phyloP scores from a whole-genome alignment of 2,113 vertebrate genomes.

The Indicator indicator region DNA sequence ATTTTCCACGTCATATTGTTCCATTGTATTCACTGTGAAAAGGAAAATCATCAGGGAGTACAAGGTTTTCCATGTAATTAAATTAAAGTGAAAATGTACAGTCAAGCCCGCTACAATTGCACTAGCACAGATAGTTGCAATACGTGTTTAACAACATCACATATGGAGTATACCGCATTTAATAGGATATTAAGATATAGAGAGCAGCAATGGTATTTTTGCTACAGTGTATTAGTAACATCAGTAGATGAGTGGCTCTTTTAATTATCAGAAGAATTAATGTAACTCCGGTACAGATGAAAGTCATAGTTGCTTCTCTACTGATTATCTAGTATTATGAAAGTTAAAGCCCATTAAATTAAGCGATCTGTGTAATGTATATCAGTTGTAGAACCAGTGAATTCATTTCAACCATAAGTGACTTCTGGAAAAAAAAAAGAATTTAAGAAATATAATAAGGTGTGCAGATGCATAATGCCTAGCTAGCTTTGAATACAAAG shows the following conservation, averaged over 20 bases:
- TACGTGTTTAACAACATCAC: background rate
- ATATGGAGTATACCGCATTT: background rate
- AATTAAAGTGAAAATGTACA: background rate
- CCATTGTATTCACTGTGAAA: background rate
- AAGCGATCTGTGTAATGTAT: background rate
- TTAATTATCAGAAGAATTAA: background rate
- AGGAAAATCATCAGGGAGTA: background rate
- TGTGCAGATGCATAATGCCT: background rate
- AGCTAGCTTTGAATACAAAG: background rate
- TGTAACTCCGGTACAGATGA: background rate
- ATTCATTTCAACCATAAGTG: background rate
- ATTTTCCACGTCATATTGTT: background rate
- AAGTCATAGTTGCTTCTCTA: background rate
- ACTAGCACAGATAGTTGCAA: background rate
- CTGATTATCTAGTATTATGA: background rate
- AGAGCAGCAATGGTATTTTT: background rate
- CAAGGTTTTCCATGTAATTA: background rate
- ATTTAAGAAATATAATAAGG: background rate
- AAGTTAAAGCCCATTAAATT: constrained; percentile 2
- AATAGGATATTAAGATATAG: background rate
- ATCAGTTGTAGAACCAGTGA: background rate
- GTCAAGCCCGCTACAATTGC: background rate
- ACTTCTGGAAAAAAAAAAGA: background rate
- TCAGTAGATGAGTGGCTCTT: background rate
- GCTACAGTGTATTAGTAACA: background rate